Percentiles rank a stretch among this genome's conserved stretches.
phyloP scores from a whole-genome alignment of 2,888 invertebrate genomes.

The Limnephilus rhombicus region DNA sequence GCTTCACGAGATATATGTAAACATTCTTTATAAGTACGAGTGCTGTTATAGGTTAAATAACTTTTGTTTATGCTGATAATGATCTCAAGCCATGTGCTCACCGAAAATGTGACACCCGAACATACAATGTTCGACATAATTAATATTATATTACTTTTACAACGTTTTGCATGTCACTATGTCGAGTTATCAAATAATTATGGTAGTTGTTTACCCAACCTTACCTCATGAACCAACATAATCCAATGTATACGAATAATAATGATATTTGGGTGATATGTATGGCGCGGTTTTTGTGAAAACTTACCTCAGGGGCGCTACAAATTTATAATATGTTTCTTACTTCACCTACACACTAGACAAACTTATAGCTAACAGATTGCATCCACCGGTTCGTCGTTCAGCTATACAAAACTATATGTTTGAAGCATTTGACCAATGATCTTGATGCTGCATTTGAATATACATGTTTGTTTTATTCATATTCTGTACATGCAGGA shows the following conservation, averaged over 20 bases:
- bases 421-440: too few relatives aligned
- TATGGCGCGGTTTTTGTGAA: too few relatives aligned
- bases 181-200: neutral
- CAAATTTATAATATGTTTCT: too few relatives aligned
- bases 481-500: too few relatives aligned
- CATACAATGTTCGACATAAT: neutral
- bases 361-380: too few relatives aligned
- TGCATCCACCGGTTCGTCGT: too few relatives aligned
- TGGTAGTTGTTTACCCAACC: neutral
- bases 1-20: neutral
- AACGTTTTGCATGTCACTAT: neutral
- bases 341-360: too few relatives aligned
- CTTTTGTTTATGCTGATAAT: slow-evolving; percentile 56
- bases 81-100: slow-evolving; percentile 40
- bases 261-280: too few relatives aligned
- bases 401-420: too few relatives aligned
- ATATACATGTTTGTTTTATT: too few relatives aligned
- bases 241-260: neutral
- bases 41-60: neutral
- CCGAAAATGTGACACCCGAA: slow-evolving; percentile 20
- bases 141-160: neutral
- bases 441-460: too few relatives aligned
- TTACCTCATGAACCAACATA: neutral
- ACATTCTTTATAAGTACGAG: neutral
- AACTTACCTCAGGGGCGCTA: too few relatives aligned